These are phyloP conservation scores for Procambarus clarkii DNA, from an alignment of 1,140 invertebrate species.

Conservation along the genomic window DNA sequence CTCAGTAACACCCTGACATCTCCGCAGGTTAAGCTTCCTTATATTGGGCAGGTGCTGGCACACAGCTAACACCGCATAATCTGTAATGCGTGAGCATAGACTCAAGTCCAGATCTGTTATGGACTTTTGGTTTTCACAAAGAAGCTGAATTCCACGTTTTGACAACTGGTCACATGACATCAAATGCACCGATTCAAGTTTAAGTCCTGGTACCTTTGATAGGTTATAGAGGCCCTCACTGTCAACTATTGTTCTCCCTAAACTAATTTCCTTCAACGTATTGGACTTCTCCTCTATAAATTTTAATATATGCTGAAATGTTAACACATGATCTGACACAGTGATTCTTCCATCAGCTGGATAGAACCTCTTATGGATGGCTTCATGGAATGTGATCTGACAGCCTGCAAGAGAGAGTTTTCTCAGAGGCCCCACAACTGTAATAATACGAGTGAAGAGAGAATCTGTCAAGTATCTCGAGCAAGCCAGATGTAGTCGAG, in stretches of 20 bases:
- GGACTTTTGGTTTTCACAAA: constrained; percentile 79
- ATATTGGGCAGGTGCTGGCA: constrained; percentile 79
- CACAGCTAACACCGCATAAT: constrained; percentile 80
- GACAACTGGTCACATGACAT: constrained; percentile 82
- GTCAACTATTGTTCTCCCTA: constrained; percentile 83
- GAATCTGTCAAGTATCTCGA: constrained; percentile 85
- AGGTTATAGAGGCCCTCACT: constrained; percentile 80
- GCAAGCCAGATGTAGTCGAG: constrained; percentile 80
- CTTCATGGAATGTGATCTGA: constrained; percentile 83
- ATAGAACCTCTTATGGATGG: constrained; percentile 82
- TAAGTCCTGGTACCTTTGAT: constrained; percentile 77
- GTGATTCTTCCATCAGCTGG: constrained; percentile 77
- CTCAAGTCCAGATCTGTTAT: constrained; percentile 81
- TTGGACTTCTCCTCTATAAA: constrained; percentile 79
- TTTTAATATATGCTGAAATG: constrained; percentile 82
- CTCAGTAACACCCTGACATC: constrained; percentile 81
- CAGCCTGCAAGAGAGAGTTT: constrained; percentile 81
- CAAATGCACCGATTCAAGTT: constrained; percentile 79
- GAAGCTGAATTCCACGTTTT: constrained; percentile 79
- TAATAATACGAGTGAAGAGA: constrained; percentile 81
- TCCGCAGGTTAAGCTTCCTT: constrained; percentile 79
- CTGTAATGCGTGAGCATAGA: constrained; percentile 81
- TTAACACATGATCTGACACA: constrained; percentile 83
- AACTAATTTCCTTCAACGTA: constrained; percentile 80
- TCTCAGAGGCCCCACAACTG: constrained; percentile 80